Evolutionary conservation across 1,140 invertebrate species (phyloP), one percentile per base, ranked within the genome.

Genomic region (Oreohelix idahoensis): DNA sequence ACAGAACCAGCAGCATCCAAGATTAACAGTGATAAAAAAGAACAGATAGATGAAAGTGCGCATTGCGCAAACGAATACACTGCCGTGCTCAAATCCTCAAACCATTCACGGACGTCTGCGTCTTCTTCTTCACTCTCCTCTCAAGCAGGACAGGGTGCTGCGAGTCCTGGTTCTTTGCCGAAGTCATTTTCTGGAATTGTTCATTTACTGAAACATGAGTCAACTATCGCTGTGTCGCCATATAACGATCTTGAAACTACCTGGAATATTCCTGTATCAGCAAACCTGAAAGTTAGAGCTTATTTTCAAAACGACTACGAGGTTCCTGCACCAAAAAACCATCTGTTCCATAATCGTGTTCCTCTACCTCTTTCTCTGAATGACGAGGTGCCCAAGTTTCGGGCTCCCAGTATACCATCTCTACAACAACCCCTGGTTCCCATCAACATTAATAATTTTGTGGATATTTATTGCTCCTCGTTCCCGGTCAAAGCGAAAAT

Each of bases 241-340:
- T 85, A 36, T 71, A 82, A 84, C n/a, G 84, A 83, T 42, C 49
- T 73, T 15, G 82, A 83, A 15, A 79, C 63, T 10, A 66, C 32
- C n/a, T 85, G 84, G 84, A 75, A 42, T 20, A 73, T 86, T n/a
- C 84, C 86, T 53, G 23, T 79, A 26, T 51, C 66, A 36, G 74
- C 82, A 15, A 84, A 81, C 70, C 69, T 86, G 32, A 35, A 76
- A 32, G 84, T 86, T 0, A 53, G 76, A 32, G 39, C 58, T n/a
- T 81, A 82, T 66, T 42, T 20, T 23, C 78, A 73, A 20, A 58
- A 71, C n/a, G 86, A 86, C 32, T 86, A 86, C 39, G 86, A 85
- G 70, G 82, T 84, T 36, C 86, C 86, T 11, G 84, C 81, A 11
- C 49, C 45, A 26, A 66, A 20, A n/a, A 29, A 5, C 32, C n/a